These are phyloP conservation scores for Hemicrepidius hirtus DNA, from an alignment of 2,888 invertebrate genomes.

Conservation along the genomic window DNA sequence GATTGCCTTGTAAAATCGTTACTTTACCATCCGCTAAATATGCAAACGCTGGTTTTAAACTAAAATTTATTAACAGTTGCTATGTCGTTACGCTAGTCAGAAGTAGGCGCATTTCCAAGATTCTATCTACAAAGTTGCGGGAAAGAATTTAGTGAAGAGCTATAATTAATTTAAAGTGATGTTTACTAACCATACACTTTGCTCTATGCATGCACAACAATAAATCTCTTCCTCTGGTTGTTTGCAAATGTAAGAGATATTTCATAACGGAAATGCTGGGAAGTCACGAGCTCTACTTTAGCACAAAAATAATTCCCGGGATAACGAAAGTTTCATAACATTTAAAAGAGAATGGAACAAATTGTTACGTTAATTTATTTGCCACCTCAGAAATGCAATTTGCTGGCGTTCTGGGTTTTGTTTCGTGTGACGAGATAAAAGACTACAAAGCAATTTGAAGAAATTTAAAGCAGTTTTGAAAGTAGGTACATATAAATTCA, in stretches of 20 bases:
- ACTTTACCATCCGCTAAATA: slow-evolving; percentile 28
- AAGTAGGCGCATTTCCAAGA: slow-evolving; percentile 45
- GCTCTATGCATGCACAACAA: slow-evolving; percentile 48
- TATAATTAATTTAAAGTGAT: slow-evolving; percentile 52
- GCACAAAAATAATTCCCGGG: slow-evolving; percentile 43
- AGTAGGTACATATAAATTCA: background rate
- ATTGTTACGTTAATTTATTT: slow-evolving; percentile 61
- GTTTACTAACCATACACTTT: slow-evolving; percentile 51
- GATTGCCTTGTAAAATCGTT: slow-evolving; percentile 34
- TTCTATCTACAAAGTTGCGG: slow-evolving; percentile 46
- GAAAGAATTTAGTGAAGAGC: slow-evolving; percentile 48
- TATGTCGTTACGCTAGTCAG: slow-evolving; percentile 22
- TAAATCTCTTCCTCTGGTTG: slow-evolving; percentile 49
- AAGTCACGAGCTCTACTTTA: slow-evolving; percentile 49
- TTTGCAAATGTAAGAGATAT: slow-evolving; percentile 50
- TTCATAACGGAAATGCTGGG: slow-evolving; percentile 50
- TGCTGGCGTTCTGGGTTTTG: slow-evolving; percentile 58
- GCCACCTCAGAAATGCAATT: slow-evolving; percentile 58
- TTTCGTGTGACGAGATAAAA: slow-evolving; percentile 55
- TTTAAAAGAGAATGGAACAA: slow-evolving; percentile 57
- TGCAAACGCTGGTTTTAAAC: slow-evolving; percentile 20
- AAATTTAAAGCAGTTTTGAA: background rate
- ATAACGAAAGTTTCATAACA: slow-evolving; percentile 44
- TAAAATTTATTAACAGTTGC: slow-evolving; percentile 35
- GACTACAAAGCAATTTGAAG: background rate